Conservation (phyloP, 2,797 vertebrate genomes). For the Mormyrus hasselquistii region DNA sequence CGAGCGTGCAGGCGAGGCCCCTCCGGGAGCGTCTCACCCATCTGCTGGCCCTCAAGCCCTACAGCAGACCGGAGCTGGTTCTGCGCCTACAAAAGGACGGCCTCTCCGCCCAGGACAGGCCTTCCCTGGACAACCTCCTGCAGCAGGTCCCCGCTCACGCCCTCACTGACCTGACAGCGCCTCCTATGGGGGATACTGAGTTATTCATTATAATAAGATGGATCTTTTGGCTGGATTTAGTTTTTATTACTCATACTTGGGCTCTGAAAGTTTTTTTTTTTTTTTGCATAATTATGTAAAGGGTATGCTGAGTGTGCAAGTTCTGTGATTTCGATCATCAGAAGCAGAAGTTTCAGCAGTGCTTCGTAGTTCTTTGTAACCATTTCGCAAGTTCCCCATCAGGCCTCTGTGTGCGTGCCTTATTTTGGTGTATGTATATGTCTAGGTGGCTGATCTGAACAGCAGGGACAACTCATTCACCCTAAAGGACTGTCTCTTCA, state of each 20-base stretch:
- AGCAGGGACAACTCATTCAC: conserved; percentile 75
- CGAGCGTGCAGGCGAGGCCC: conserved; percentile 54
- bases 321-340: not conserved
- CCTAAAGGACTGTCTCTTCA: conserved; percentile 73
- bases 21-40: conserved; percentile 78
- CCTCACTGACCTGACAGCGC: not conserved
- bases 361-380: not conserved
- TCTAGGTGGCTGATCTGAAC: conserved; percentile 76
- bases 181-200: not conserved
- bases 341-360: not conserved
- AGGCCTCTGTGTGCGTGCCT: not conserved
- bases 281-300: not conserved
- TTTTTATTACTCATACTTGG: not conserved
- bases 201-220: not conserved
- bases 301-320: not conserved
- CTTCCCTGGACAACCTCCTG: conserved; percentile 69
- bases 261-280: not conserved
- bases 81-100: conserved; percentile 80
- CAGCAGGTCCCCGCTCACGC: conserved; percentile 61
- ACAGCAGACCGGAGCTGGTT: conserved; percentile 79
- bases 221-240: not conserved
- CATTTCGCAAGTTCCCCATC: not conserved
- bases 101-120: conserved; percentile 69
- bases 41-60: conserved; percentile 84
- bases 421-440: not conserved